Percentiles rank a stretch among this genome's conserved stretches.
Evolutionary conservation across 2,113 vertebrate species (phyloP).

Genomic region (Pholis gunnellus): DNA sequence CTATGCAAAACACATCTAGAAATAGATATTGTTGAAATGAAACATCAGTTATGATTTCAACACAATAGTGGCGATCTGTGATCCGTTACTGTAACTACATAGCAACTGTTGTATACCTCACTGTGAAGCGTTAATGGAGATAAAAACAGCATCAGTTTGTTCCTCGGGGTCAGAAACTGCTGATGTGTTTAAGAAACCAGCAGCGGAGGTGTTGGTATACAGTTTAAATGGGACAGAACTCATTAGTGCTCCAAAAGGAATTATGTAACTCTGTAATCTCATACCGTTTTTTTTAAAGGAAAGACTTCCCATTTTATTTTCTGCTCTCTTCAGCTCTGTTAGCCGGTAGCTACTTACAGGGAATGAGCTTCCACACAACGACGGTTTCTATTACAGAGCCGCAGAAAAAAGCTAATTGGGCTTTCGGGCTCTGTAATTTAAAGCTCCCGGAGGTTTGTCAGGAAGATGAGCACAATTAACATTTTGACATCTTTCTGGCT

Average conservation of each 20-base stretch:
- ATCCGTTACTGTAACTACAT: background rate
- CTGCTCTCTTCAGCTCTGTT: constrained; percentile 3
- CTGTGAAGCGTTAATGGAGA: background rate
- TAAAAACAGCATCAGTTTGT: constrained; percentile 17
- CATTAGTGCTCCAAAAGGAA: constrained; percentile 31
- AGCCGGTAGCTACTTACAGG: constrained; percentile 23
- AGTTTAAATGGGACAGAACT: constrained; percentile 26
- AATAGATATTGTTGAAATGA: background rate
- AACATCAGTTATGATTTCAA: background rate
- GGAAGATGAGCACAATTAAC: constrained; percentile 19
- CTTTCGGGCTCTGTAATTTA: constrained; percentile 47
- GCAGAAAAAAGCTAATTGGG: constrained; percentile 61
- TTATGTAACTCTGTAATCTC: constrained; percentile 33
- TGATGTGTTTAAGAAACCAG: constrained; percentile 41
- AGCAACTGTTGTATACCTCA: background rate
- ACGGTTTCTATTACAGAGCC: constrained; percentile 37
- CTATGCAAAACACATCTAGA: background rate
- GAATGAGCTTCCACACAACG: constrained; percentile 29
- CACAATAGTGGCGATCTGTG: no score
- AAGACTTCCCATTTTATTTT: constrained; percentile 19
- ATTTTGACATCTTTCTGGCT: constrained; percentile 25
- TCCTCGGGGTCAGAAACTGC: constrained; percentile 13
- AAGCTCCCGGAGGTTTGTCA: constrained; percentile 44
- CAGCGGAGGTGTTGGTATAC: constrained; percentile 2
- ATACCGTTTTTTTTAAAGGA: background rate